Base-by-base conservation (phyloP, 37 sponge, comb jelly and placozoan species). In the Crambe crambe region DNA sequence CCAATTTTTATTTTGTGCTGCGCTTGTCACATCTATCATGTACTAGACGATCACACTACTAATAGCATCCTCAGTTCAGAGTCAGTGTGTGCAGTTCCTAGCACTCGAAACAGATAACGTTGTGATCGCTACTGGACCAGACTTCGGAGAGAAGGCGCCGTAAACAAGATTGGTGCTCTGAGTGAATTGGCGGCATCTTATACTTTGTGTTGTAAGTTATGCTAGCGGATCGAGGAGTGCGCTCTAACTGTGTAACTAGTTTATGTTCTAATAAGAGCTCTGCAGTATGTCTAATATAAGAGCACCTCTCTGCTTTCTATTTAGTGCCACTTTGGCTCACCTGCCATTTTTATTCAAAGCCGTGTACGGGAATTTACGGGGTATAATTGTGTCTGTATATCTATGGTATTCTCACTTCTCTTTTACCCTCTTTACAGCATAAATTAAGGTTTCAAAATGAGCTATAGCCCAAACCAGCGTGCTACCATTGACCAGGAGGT, bases 401-500 rank as follows among this genome's bases (percentile, higher is more conserved):
- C 39, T 32, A 72, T 18, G 3, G 47, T 20, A 72, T 43, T 6
- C 51, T 40, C 39, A 8, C 39, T 68, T 9, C 10, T 20, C 51
- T 12, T 47, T 47, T 47, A 6, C 51, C 4, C 30, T 20, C 21
- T 20, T 29, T 22, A 70, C 43, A 70, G 27, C 68, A 54, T 23
- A 41, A 32, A 37, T 25, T 18, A n/a, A n/a, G n/a, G n/a, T n/a
- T n/a, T n/a, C n/a, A n/a, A n/a, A n/a, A 79, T 79, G 80, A 86
- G 57, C 36, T 70, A 78, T 67, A 80, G 68, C 18, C 80, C 87
- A 20, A 87, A 81, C 76, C 54, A 75, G 23, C 76, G 88, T 18
- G 60, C 56, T 57, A 88, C 83, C 43, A 92, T 92, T 34, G 93
- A 92, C 75, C 76, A 80, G 34, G 89, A 92, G 57, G 93, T 92